Evolutionary conservation across 2,888 invertebrate genomes (phyloP).

Genomic region (Cylindroiulus punctatus): DNA sequence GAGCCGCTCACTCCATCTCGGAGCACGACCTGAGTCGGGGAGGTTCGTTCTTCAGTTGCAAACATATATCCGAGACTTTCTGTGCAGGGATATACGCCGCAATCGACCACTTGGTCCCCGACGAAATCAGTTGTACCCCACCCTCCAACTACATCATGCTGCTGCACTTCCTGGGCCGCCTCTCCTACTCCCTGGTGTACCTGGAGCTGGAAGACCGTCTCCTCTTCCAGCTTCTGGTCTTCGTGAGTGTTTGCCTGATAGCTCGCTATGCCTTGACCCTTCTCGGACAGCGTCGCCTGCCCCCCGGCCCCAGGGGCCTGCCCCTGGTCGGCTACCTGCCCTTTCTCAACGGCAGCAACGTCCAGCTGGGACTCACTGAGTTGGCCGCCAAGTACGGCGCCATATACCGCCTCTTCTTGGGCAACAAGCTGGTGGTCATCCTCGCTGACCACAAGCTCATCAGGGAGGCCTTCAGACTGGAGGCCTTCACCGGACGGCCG

Average conservation of each 20-base stretch:
- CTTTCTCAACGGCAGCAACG: constrained; percentile 77
- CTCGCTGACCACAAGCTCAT: constrained; percentile 87
- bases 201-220: background rate
- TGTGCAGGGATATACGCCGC: background rate
- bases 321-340: constrained; percentile 86
- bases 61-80: background rate
- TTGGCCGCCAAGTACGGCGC: constrained; percentile 82
- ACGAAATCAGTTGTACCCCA: background rate
- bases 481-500: constrained; percentile 89
- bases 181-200: background rate
- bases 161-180: background rate
- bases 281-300: constrained; percentile 67
- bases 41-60: background rate
- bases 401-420: constrained; percentile 82
- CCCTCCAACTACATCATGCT: background rate
- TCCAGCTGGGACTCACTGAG: constrained; percentile 81
- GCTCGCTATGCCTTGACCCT: background rate
- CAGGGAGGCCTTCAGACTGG: constrained; percentile 83
- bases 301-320: constrained; percentile 89
- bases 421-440: constrained; percentile 84
- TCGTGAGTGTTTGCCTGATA: constrained; percentile 24
- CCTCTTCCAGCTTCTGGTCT: constrained; percentile 44
- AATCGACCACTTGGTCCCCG: background rate
- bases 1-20: constrained; percentile 4
- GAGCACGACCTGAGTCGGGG: constrained; percentile 10